phyloP scores from a whole-genome alignment of 2,797 vertebrate species.

The Acomys russatus region DNA sequence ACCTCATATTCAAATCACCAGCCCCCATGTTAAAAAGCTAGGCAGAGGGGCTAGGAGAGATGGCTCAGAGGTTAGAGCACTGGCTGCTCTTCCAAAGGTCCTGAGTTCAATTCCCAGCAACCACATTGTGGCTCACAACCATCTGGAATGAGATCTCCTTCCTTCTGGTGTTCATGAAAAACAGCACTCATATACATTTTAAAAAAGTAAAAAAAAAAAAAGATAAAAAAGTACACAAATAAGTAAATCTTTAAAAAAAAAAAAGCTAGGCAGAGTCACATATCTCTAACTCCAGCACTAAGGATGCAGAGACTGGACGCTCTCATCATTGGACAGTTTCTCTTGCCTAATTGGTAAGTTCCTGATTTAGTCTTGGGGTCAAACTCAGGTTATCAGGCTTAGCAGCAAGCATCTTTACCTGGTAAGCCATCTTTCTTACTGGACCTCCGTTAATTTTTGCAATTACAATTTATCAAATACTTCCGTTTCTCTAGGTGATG shows the following conservation, averaged over 20 bases:
- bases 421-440: background rate
- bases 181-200: too few relatives aligned
- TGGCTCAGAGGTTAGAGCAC: too few relatives aligned
- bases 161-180: too few relatives aligned
- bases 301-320: background rate
- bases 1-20: background rate
- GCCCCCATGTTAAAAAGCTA: background rate
- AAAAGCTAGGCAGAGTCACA: background rate
- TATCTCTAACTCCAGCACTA: background rate
- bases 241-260: background rate
- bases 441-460: background rate
- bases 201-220: too few relatives aligned
- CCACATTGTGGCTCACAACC: too few relatives aligned
- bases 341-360: background rate
- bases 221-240: too few relatives aligned
- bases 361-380: background rate
- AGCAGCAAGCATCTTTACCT: background rate
- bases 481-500: background rate
- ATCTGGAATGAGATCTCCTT: too few relatives aligned
- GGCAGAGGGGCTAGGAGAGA: too few relatives aligned
- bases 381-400: background rate
- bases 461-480: constrained; percentile 29
- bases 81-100: too few relatives aligned
- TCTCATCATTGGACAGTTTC: background rate
- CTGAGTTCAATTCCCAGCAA: too few relatives aligned